Evolutionary conservation across 2,797 vertebrate genomes (phyloP), one percentile per base, ranked within the genome.

Genomic region (Argya squamiceps): DNA sequence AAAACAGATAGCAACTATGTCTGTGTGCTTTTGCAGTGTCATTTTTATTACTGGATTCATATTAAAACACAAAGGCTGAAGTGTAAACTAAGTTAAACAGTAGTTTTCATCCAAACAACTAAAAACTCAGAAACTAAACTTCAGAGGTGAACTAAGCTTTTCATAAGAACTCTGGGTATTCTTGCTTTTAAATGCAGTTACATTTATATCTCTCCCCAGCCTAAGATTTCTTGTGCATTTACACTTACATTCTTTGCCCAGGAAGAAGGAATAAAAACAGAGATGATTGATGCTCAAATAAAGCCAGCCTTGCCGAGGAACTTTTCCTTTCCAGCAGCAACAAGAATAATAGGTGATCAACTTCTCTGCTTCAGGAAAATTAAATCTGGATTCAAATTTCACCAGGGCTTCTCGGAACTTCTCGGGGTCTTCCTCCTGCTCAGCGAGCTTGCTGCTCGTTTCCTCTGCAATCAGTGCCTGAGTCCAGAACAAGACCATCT

Each of bases 231-330:
- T 92, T 80, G 82, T 1, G 0, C 86, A 69, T 90, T 93, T 53
- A 90, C 47, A 98, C 98, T 97, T 94, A 99, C 99, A 98, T 97
- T 99, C 99, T 97, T 99, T 99, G 94, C 99, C 99, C 78, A 99
- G 97, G 97, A 99, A 98, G 98, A 99, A 99, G 64, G 99, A 99
- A 97, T 99, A 99, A 98, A 99, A 99, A 97, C 99, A 99, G 92
- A 99, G 97, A 96, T 99, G 99, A 98, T 99, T 99, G 98, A 98
- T 99, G 97, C 99, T 99, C 96, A 99, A 98, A 98, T 99, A 99
- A 69, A 99, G 98, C 98, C 99, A 99, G 95, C 99, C 99, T 97
- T 99, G 99, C 23, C 99, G 99, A 44, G 99, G 99, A 85, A 99
- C 99, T 46, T 98, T 98, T 62, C 99, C 99, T 97, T 99, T 99